phyloP scores from a whole-genome alignment of 2,797 vertebrate genomes.

The Brotogeris chrysoptera region DNA sequence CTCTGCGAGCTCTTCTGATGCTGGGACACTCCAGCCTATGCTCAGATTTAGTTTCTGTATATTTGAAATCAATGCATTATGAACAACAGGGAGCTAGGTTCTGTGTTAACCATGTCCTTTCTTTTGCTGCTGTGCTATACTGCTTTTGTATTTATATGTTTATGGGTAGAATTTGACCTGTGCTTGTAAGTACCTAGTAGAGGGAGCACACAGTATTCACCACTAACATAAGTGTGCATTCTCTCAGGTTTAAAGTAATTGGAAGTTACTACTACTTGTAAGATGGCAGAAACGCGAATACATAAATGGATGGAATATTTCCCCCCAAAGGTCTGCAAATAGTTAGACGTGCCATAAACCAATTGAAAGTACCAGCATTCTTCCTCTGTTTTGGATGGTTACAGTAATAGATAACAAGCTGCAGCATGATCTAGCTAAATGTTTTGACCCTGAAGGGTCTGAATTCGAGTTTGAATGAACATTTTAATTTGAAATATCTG shows the following conservation, averaged over 20 bases:
- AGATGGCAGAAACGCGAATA: background rate
- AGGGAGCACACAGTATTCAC: background rate
- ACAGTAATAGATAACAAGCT: slow-evolving; percentile 44
- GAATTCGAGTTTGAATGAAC: background rate
- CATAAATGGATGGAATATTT: background rate
- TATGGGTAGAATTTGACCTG: background rate
- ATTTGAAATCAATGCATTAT: background rate
- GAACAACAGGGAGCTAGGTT: background rate
- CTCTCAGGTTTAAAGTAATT: background rate
- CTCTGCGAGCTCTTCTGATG: background rate
- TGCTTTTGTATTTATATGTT: background rate
- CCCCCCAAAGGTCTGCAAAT: background rate
- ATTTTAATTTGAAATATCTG: slow-evolving; percentile 43
- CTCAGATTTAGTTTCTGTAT: background rate
- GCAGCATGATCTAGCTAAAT: slow-evolving; percentile 11
- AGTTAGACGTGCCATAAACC: background rate
- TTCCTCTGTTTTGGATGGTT: slow-evolving; percentile 23
- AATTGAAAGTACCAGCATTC: background rate
- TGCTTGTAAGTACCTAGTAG: background rate
- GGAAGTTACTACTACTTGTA: background rate
- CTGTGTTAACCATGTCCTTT: background rate
- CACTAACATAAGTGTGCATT: fast-evolving
- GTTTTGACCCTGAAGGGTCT: slow-evolving; percentile 43
- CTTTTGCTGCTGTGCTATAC: background rate
- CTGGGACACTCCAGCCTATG: background rate